phyloP scores from a whole-genome alignment of 2,888 invertebrate genomes.

The Cordilura impudica region DNA sequence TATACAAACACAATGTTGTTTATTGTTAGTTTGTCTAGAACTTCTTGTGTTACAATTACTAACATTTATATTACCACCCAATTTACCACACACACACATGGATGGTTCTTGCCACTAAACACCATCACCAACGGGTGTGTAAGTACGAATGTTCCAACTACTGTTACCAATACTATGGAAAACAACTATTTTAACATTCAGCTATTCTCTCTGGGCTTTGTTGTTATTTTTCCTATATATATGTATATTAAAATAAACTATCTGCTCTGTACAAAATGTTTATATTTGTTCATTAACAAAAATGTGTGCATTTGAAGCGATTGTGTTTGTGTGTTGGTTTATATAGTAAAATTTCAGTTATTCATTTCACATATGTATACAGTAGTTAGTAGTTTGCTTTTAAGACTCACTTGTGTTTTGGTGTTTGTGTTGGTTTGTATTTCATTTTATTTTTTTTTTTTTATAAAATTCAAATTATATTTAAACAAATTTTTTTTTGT shows the following conservation, averaged over 20 bases:
- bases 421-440: constrained; percentile 4
- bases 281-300: constrained; percentile 63
- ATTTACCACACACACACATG: constrained; percentile 50
- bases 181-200: too few relatives aligned
- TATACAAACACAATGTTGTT: constrained; percentile 2
- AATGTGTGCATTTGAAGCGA: constrained; percentile 40
- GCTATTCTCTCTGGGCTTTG: too few relatives aligned
- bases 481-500: constrained; percentile 33
- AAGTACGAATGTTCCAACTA: too few relatives aligned
- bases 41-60: neutral
- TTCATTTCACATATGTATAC: neutral
- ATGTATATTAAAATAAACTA: neutral
- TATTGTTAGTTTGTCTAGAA: constrained; percentile 17
- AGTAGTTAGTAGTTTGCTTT: neutral
- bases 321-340: neutral
- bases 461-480: constrained; percentile 47
- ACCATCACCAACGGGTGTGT: constrained; percentile 13
- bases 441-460: neutral
- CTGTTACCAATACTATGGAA: neutral
- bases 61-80: constrained; percentile 58
- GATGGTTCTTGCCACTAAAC: constrained; percentile 14
- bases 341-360: neutral
- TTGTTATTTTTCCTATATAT: constrained; percentile 1
- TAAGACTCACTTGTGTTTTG: constrained; percentile 28
- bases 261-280: neutral